These are phyloP conservation scores for Solenopsis fugax DNA, from an alignment of 1,140 invertebrate species.

Conservation along the genomic window DNA sequence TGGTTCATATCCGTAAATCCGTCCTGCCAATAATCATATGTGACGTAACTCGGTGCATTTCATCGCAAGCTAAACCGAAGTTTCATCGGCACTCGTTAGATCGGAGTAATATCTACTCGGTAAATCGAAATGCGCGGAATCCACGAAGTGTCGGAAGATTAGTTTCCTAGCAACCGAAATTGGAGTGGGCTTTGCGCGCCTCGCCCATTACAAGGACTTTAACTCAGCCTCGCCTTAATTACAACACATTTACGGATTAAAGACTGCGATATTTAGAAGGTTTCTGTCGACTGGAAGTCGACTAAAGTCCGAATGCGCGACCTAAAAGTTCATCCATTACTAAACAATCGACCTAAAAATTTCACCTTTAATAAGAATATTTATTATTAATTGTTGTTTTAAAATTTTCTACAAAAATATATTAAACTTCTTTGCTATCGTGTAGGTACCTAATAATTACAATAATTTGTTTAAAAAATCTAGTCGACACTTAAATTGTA, in stretches of 20 bases:
- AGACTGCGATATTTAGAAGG: slow-evolving; percentile 48
- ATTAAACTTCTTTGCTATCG: neutral
- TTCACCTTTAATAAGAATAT: neutral
- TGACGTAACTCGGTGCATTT: neutral
- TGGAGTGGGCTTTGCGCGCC: slow-evolving; percentile 50
- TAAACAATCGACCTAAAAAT: too few species aligned
- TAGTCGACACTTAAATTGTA: neutral
- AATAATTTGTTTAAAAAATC: neutral
- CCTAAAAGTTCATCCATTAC: neutral
- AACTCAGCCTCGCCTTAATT: slow-evolving; percentile 45
- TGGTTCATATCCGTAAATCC: neutral
- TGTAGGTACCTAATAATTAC: neutral
- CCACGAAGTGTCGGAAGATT: slow-evolving; percentile 44
- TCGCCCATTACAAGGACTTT: slow-evolving; percentile 47
- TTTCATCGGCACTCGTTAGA: slow-evolving; percentile 41
- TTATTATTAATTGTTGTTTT: neutral
- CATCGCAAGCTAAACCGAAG: neutral
- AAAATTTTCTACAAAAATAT: neutral
- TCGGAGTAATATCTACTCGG: slow-evolving; percentile 50
- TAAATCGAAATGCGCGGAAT: slow-evolving; percentile 53
- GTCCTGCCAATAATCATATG: neutral
- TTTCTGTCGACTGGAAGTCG: slow-evolving; percentile 14
- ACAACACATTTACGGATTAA: slow-evolving; percentile 61
- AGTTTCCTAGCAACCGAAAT: slow-evolving; percentile 61
- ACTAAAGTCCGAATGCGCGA: slow-evolving; percentile 20